Base-by-base conservation (phyloP, 2,797 vertebrate species). In the Holocentrus rufus region DNA sequence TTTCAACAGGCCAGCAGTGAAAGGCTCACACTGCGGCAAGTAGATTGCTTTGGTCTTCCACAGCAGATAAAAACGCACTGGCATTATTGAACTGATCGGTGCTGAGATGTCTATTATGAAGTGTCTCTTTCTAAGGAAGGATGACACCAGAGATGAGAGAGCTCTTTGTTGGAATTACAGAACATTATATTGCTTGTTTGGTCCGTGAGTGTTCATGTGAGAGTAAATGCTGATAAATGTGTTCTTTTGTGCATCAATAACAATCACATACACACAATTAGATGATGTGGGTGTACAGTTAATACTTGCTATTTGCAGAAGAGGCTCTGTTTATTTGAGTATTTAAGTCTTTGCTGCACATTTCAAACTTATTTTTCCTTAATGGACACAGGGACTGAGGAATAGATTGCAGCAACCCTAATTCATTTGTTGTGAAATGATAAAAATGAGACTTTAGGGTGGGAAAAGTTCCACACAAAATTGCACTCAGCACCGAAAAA, bases 381-480 rank as follows among this genome's bases (percentile, higher is more conserved):
- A 63, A 55, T 59, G 22, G 10, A 23, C 17, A n/a, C 44, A 15
- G 72, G 65, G 5, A 36, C 23, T 10, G 22, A 49, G 17, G 27
- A 65, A 56, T 14, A 52, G n/a, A 54, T 53, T 63, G 15, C 14
- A 7, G 7, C 4, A 9, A 4, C 25, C 25, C 25, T 27, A 27
- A 56, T 53, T 23, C 1, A 2, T 42, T 63, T 61, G 11, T 52
- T 56, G 34, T 64, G 31, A 52, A 74, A 61, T 22, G 13, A 2
- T 27, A 39, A 25, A 27, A 55, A 53, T 20, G 13, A 34, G 3
- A 4, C 13, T 34, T 50, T 30, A 5, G 1, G 5, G 4, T 15
- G 7, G 34, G 18, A 53, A 30, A 42, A 18, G 1, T 5, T 25
- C 11, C 42, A 61, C 30, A 34, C 22, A 39, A 30, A 39, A 17